These are phyloP conservation scores for Poeciliopsis infans DNA, from an alignment of 2,797 vertebrate species.

Conservation along the genomic window DNA sequence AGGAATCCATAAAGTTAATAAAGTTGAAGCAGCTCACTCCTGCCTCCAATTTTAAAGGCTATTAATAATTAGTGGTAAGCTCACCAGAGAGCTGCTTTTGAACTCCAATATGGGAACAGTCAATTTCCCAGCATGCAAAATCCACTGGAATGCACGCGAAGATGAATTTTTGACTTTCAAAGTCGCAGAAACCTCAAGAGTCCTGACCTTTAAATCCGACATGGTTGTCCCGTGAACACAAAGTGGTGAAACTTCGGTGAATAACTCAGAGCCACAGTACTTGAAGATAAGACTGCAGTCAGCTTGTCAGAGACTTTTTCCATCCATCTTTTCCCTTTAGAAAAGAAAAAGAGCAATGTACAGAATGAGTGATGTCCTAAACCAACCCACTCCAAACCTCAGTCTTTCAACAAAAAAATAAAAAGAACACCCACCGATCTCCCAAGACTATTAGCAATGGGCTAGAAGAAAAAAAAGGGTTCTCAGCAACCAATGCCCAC, in stretches of 20 bases:
- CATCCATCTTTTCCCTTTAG: background rate
- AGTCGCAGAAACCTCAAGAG: background rate
- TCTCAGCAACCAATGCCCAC: background rate
- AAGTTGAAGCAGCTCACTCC: background rate
- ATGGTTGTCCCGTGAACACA: background rate
- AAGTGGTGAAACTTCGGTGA: background rate
- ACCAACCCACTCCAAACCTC: background rate
- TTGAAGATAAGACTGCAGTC: background rate
- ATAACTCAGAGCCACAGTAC: background rate
- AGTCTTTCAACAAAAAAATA: background rate
- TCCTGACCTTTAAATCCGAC: slow-evolving; percentile 4
- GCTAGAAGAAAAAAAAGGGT: background rate
- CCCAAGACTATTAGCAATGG: background rate
- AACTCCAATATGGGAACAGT: slow-evolving; percentile 1
- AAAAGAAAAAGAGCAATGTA: background rate
- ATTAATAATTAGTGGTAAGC: background rate
- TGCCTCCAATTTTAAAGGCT: background rate
- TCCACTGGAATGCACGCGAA: background rate
- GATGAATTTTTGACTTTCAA: background rate
- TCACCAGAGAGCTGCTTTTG: background rate
- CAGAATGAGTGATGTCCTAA: background rate
- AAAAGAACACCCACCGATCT: background rate
- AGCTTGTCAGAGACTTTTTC: background rate
- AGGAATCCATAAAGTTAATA: background rate
- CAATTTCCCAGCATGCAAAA: slow-evolving; percentile 5